Percentiles rank a stretch among this genome's conserved stretches.
These are phyloP conservation scores for Syngnathus typhle DNA, from an alignment of 2,113 vertebrate species.

Conservation along the genomic window DNA sequence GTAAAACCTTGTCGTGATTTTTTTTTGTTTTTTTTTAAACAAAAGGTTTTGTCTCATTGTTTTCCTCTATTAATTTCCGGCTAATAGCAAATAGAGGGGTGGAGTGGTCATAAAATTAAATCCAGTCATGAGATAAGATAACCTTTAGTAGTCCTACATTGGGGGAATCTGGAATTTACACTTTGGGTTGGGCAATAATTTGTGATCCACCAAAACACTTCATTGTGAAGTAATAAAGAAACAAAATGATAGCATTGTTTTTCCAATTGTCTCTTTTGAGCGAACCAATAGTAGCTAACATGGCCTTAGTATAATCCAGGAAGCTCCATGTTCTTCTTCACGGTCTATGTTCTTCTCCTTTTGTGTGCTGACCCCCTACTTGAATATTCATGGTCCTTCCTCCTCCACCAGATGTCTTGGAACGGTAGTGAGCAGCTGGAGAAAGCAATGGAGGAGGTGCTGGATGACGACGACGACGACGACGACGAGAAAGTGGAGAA, in stretches of 20 bases:
- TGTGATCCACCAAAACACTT: neutral
- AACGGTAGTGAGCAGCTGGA: constrained; percentile 87
- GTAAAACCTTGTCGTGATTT: no score
- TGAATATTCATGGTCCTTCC: neutral
- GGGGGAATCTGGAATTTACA: no score
- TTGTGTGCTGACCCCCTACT: neutral
- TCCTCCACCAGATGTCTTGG: constrained; percentile 77
- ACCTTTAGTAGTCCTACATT: no score
- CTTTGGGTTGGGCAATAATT: no score
- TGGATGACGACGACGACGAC: constrained; percentile 68
- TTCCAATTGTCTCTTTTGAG: neutral
- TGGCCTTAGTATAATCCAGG: no score
- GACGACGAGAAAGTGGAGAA: constrained; percentile 58
- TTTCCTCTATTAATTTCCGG: no score
- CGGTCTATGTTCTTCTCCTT: neutral
- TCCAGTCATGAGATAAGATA: no score
- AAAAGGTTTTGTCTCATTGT: no score
- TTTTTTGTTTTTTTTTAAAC: no score
- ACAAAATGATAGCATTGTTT: neutral
- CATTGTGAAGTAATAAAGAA: neutral
- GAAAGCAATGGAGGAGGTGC: constrained; percentile 89
- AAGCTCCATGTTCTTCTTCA: constrained; percentile 2
- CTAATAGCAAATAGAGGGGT: no score
- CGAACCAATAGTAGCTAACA: neutral
- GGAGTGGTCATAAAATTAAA: no score